Conservation (phyloP, 2,113 vertebrate species). For the Corydoras sp. region DNA sequence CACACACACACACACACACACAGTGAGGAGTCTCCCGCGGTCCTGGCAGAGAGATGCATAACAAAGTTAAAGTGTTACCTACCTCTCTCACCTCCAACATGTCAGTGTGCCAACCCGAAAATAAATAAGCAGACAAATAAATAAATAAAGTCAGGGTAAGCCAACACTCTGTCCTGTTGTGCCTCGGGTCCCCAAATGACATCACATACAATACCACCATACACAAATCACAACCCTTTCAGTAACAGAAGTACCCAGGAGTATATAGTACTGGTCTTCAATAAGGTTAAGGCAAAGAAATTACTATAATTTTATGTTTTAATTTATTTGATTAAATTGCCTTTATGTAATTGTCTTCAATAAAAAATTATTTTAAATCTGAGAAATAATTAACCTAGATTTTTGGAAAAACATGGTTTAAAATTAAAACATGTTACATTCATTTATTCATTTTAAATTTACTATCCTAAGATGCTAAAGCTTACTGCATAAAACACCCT, state of each 20-base stretch:
- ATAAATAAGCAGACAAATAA: conserved; percentile 35
- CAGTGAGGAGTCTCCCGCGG: conserved; percentile 79
- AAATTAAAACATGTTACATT: no score
- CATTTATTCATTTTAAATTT: no score
- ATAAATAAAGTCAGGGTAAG: conserved; percentile 10
- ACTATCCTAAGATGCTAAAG: no score
- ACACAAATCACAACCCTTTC: conserved; percentile 26
- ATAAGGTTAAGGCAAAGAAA: no score
- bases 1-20: conserved; percentile 37
- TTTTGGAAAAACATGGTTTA: no score
- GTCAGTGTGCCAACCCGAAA: conserved; percentile 64
- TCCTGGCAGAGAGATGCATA: conserved; percentile 94
- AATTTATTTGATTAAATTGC: no score
- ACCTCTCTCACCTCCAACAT: conserved; percentile 68
- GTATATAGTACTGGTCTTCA: no score
- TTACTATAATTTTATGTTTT: no score
- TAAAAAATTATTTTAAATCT: no score
- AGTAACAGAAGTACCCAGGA: background rate
- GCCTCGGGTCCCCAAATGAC: conserved; percentile 1
- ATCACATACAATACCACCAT: conserved; percentile 36
- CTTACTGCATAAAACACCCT: no score
- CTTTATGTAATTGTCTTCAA: no score
- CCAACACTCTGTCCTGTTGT: background rate
- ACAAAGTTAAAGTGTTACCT: conserved; percentile 97
- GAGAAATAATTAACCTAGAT: no score